Conservation (phyloP, 1,140 invertebrate species). For the Leptopilina boulardi region DNA sequence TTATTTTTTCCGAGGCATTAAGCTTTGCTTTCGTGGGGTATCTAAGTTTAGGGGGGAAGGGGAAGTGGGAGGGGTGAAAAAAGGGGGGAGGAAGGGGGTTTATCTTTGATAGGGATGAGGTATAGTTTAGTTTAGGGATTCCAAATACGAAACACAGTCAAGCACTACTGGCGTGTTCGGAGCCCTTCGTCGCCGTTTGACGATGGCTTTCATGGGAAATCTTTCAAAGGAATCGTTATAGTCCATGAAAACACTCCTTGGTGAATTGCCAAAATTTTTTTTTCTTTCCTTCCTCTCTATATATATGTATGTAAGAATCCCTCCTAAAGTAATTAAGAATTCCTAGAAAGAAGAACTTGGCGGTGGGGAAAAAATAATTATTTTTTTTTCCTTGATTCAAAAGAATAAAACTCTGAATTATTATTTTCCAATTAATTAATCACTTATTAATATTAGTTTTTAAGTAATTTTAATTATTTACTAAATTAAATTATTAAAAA, state of each 20-base stretch:
- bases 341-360: background rate
- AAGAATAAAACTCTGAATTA: too few species aligned
- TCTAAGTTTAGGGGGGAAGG: background rate
- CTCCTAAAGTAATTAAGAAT: constrained; percentile 20
- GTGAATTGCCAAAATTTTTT: constrained; percentile 26
- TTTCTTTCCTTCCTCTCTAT: background rate
- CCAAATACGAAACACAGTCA: constrained; percentile 59
- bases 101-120: constrained; percentile 63
- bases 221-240: constrained; percentile 30
- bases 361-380: background rate
- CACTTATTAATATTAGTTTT: too few species aligned
- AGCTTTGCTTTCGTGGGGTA: constrained; percentile 68
- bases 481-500: too few species aligned
- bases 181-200: constrained; percentile 35
- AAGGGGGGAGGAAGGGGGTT: constrained; percentile 42
- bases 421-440: too few species aligned
- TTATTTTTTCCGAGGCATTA: constrained; percentile 76
- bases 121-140: constrained; percentile 71
- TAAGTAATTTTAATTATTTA: too few species aligned
- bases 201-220: constrained; percentile 46
- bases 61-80: constrained; percentile 28
- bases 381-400: too few species aligned
- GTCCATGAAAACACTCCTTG: constrained; percentile 30
- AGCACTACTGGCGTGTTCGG: constrained; percentile 46
- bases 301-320: background rate